Evolutionary conservation across 2,797 vertebrate species (phyloP), one percentile per base, ranked within the genome.

Genomic region (Strix occidentalis): DNA sequence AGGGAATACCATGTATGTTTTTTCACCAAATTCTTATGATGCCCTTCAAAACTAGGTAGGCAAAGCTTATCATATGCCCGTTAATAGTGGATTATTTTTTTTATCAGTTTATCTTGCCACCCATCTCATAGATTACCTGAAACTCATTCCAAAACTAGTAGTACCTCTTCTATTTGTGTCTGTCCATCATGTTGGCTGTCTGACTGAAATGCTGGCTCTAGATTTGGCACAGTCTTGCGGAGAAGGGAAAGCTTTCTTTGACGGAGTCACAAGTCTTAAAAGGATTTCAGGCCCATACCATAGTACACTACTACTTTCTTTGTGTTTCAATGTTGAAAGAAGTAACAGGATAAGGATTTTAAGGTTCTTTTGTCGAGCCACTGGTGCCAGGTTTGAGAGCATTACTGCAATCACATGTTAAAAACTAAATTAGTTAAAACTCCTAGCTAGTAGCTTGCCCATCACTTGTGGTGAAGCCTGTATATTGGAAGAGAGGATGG

Each of bases 31-130:
- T 74, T 89, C 29, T 45, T 74, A 28, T 0, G 0, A 48, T 58
- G 28, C 10, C 17, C 29, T 85, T 33, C 23, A 29, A 33, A 74
- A 39, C 9, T 23, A 53, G 24, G 12, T 9, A 58, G 31, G 46
- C 39, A 51, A 64, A 64, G 56, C 28, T 76, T 56, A 54, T 26
- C 0, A 0, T 61, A 33, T 69, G 10, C 24, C 54, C 10, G 6
- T 48, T 74, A 80, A 28, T 12, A 66, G 16, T 48, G 21, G 39
- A 11, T 10, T 7, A 10, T 6, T 4, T 24, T 20, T 76, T 48
- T 64, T 39, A 14, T 35, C 37, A 17, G 13, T 56, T 91, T 51
- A 17, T 51, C 60, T 70, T 77, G 60, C 70, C 43, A 77, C 28
- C 9, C 28, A 16, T 66, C 56, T 83, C 33, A 14, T 5, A 45